These are phyloP conservation scores for Carassius gibelio DNA, from an alignment of 2,113 vertebrate species.

Conservation along the genomic window DNA sequence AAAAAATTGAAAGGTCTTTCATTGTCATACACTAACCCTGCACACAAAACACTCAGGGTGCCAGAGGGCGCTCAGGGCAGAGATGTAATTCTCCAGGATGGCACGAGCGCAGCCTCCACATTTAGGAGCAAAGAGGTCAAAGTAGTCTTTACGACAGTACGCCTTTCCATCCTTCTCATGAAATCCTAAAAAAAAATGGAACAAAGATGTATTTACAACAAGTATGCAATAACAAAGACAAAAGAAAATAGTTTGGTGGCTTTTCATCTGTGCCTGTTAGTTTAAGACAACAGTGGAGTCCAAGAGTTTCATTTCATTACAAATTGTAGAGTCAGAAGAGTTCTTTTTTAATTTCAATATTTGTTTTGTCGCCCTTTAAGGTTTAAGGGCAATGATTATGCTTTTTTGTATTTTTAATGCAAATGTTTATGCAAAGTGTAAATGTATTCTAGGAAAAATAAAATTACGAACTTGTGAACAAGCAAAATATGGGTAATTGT, in stretches of 20 bases:
- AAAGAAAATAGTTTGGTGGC: too few relatives aligned
- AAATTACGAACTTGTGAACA: not conserved
- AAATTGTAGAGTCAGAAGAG: too few relatives aligned
- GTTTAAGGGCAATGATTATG: too few relatives aligned
- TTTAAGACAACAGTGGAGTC: too few relatives aligned
- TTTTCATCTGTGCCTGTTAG: too few relatives aligned
- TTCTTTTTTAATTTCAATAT: too few relatives aligned
- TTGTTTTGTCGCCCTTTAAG: too few relatives aligned
- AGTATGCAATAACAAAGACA: too few relatives aligned
- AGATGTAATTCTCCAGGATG: conserved; percentile 98
- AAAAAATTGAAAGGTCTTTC: too few relatives aligned
- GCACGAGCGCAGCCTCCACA: conserved; percentile 94
- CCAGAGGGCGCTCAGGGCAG: conserved; percentile 94
- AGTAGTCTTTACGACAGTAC: conserved; percentile 97
- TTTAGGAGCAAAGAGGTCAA: conserved; percentile 97
- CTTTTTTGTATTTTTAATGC: too few relatives aligned
- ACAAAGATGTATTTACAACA: not conserved
- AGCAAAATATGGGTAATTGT: not conserved
- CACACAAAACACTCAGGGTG: conserved; percentile 98
- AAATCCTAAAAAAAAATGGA: conserved; percentile 79
- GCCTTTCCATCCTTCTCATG: conserved; percentile 98
- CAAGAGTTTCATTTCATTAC: too few relatives aligned
- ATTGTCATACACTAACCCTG: conserved; percentile 80
- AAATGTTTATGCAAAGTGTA: too few relatives aligned
- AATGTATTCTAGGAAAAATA: not conserved